Percentiles rank a stretch among this genome's conserved stretches.
Evolutionary conservation across 2,113 vertebrate species (phyloP).

Genomic region (Syrrhaptes paradoxus): DNA sequence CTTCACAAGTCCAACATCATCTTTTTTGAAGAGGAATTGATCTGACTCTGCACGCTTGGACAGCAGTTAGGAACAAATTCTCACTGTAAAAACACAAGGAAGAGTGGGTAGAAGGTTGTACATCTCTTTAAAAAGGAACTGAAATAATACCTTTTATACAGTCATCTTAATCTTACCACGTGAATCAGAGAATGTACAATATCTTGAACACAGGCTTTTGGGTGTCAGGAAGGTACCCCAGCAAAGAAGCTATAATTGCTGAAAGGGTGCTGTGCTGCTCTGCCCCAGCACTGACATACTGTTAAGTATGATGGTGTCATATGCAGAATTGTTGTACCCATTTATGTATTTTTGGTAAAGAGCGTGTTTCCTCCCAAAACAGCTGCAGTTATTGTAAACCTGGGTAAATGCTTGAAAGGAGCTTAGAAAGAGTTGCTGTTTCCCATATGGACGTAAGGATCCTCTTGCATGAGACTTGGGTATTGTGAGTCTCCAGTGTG

Average conservation of each 20-base stretch:
- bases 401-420: not conserved
- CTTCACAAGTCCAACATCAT: too few species aligned
- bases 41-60: constrained; percentile 30
- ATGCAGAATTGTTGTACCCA: not conserved
- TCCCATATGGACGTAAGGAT: not conserved
- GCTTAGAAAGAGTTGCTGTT: not conserved
- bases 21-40: constrained; percentile 7
- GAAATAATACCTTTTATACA: not conserved
- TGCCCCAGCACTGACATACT: not conserved
- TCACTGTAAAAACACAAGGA: constrained; percentile 16
- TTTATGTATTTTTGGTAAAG: not conserved
- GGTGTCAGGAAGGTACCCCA: not conserved
- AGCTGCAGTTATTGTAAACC: not conserved
- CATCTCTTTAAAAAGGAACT: not conserved
- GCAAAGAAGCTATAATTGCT: not conserved
- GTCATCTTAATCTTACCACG: not conserved
- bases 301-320: not conserved
- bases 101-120: not conserved
- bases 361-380: not conserved
- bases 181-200: not conserved
- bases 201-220: not conserved
- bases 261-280: not conserved
- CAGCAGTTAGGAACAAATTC: constrained; percentile 17
- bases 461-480: not conserved
- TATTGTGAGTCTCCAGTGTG: not conserved